A percentile compares a stretch with the other conserved stretches of the same genome.
Evolutionary conservation across 2,888 invertebrate genomes (phyloP).

Genomic region (Leptinotarsa haldemani): DNA sequence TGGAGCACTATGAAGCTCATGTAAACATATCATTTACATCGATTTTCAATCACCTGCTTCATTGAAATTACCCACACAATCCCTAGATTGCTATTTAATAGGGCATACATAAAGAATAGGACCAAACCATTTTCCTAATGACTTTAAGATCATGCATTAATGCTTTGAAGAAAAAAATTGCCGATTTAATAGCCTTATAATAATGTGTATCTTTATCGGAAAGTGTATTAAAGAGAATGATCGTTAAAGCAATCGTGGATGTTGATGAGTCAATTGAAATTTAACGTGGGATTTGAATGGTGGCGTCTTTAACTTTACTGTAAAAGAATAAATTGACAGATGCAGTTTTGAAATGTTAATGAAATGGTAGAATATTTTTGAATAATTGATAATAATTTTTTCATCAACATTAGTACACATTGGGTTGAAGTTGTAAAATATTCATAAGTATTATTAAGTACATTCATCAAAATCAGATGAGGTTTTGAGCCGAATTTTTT

Average conservation of each 20-base stretch:
- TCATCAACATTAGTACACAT: not conserved
- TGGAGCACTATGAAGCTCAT: slow-evolving; percentile 7
- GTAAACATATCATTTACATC: slow-evolving; percentile 49
- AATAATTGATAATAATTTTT: not conserved
- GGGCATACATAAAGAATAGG: slow-evolving; percentile 21
- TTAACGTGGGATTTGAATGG: slow-evolving; percentile 10
- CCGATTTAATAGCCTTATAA: slow-evolving; percentile 22
- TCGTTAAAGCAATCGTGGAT: not conserved
- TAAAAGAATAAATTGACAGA: not conserved
- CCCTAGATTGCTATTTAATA: slow-evolving; percentile 26
- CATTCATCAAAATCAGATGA: too few relatives aligned
- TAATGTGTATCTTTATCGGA: not conserved
- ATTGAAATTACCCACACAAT: slow-evolving; percentile 23
- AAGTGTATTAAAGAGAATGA: slow-evolving; percentile 11
- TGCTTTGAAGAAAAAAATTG: slow-evolving; percentile 7
- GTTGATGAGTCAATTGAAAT: slow-evolving; percentile 23
- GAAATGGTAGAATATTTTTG: too few relatives aligned
- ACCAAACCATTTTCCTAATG: slow-evolving; percentile 22
- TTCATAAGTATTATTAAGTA: too few relatives aligned
- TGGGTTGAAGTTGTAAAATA: too few relatives aligned
- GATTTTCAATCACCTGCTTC: slow-evolving; percentile 22
- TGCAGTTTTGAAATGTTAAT: not conserved
- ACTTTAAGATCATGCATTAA: slow-evolving; percentile 23
- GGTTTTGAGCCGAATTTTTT: too few relatives aligned
- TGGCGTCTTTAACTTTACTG: not conserved